Base-by-base conservation (phyloP, 2,888 invertebrate species). In the Unio delphinus region DNA sequence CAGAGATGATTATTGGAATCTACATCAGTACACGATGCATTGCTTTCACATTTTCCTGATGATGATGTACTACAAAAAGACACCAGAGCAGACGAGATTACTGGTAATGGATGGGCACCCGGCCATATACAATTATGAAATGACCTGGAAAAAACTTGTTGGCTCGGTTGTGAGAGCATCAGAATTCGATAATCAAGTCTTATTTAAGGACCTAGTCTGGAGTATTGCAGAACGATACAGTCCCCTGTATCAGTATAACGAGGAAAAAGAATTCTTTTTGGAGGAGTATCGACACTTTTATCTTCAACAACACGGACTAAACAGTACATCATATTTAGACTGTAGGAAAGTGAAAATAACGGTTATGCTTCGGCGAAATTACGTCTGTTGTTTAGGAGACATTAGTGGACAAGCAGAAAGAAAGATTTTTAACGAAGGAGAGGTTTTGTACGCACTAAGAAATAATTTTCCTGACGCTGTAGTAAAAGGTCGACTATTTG, bases 341-440 rank as follows among this genome's bases (percentile, higher is more conserved):
- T 87, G 86, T 69, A 45, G 70, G 20, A 58, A 66, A 30, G 62
- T 85, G 11, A 74, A 65, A 20, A 72, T 87, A 30, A 73, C 84
- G 30, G 72, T 87, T 55, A 79, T 86, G 18, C 74, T 84, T 75
- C 70, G 87, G 55, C 74, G 80, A 30, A 78, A 87, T 65, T 84
- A 86, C 30, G 73, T 86, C 2, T 86, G 83, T 20, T 87, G 87
- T 66, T 86, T 86, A 11, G 70, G 87, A 56, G 87, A 87, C 67
- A 65, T 61, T 0, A 67, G 73, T 7, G 73, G 75, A 11, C 45
- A 67, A 5, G 64, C 75, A 6, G 75, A 77, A 54, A 67, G 75
- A 55, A 75, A 75, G 62, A 73, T 77, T 55, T 45, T 65, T 62
- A 75, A 77, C 55, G 77, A 77, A 60, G 55, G 69, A 15, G 72